Evolutionary conservation across 2,113 vertebrate species (phyloP), one percentile per base, ranked within the genome.

Genomic region (Cichladusa arquata): DNA sequence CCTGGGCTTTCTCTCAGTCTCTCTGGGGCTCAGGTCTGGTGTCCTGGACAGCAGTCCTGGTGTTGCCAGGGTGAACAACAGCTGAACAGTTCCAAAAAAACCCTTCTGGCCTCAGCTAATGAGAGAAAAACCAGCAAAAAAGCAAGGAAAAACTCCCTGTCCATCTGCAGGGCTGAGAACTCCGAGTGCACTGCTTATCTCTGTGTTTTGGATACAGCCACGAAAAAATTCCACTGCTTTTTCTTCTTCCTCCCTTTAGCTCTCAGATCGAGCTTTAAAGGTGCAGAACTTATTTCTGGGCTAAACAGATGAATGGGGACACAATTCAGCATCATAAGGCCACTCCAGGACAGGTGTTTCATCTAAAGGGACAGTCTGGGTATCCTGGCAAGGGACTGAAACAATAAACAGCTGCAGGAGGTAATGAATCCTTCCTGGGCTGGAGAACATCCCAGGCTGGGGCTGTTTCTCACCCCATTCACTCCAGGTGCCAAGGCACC

Each of bases 181-280:
- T 33, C 45, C 4, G 0, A 42, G 17, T 26, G 12, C 10, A 20
- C 23, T 51, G 10, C 23, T 62, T 16, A 40, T 20, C 28, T 33
- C 22, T 48, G 8, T 25, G 9, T 25, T 25, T 40, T 7, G 5
- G 20, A 25, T 26, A 33, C 12, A 50, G 34, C 28, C 2, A 0
- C 0, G 1, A 38, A 26, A 47, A 62, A n/a, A 9, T 26, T 42
- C 34, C 45, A 13, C 14, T 1, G 1, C 47, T n/a, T 51, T 50
- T 50, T 13, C 34, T 61, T 40, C 45, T n/a, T 7, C 5, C 4
- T 12, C 0, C 1, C 12, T 62, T 78, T 78, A 2, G 0, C 14
- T 13, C 47, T 42, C 29, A 62, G 6, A 26, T 20, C 14, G 20
- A 50, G 13, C 51, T 51, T 51, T n/a, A n/a, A 62, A 62, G 18